Conservation (phyloP, 1,140 invertebrate genomes). For the Uloborus diversus region DNA sequence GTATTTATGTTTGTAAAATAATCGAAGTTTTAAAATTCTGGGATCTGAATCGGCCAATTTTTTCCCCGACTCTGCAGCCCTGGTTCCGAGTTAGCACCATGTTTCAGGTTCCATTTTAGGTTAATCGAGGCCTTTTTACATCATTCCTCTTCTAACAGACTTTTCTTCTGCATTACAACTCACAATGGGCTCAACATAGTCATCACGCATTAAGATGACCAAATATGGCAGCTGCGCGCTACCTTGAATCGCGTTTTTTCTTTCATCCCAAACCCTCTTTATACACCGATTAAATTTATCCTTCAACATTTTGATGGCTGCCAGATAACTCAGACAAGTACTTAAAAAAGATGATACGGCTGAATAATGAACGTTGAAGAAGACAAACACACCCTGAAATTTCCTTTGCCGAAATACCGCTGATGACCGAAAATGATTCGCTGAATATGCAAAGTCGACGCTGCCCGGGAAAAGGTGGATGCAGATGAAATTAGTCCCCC, state of each 20-base stretch:
- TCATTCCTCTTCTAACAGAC: no score
- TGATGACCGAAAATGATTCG: not conserved
- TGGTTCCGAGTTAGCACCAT: no score
- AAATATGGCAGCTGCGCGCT: not conserved
- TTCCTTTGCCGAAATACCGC: not conserved
- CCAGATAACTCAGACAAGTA: slow-evolving; percentile 19
- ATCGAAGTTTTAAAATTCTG: no score
- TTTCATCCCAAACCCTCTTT: not conserved
- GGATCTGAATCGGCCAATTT: no score
- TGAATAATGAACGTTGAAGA: not conserved
- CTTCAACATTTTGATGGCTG: slow-evolving; percentile 29
- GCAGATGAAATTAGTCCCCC: not conserved
- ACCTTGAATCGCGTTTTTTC: not conserved
- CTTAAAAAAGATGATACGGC: slow-evolving; percentile 29
- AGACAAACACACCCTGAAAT: slow-evolving; percentile 23
- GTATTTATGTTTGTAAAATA: no score
- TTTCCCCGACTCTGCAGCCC: no score
- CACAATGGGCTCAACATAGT: no score
- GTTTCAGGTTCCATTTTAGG: no score
- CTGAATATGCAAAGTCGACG: not conserved
- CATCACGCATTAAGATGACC: not conserved
- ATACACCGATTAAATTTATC: slow-evolving; percentile 24
- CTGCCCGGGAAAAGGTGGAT: not conserved
- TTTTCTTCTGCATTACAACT: no score
- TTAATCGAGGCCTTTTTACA: no score